These are phyloP conservation scores for Stichodactyla helianthus DNA, from an alignment of 64 coral and sea anemone species.

Conservation along the genomic window DNA sequence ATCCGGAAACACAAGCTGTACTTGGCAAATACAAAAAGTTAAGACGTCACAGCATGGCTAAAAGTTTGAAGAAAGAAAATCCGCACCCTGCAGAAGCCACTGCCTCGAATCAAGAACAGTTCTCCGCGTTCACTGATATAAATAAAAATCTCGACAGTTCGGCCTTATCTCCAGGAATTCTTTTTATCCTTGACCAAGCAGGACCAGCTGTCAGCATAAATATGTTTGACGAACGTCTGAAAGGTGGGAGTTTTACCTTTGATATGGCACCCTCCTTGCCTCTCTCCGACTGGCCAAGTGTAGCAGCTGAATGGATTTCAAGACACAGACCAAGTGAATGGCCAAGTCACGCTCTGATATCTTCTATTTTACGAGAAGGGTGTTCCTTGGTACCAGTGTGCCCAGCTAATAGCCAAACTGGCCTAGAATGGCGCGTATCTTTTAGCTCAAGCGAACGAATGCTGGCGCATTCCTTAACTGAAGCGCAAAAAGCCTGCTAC, in stretches of 20 bases:
- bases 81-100: neutral
- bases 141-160: neutral
- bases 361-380: conserved; percentile 30
- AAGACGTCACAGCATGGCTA: neutral
- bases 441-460: conserved; percentile 41
- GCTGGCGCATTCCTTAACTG: conserved; percentile 40
- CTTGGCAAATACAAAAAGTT: neutral
- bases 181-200: conserved; percentile 38
- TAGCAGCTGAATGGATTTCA: conserved; percentile 34
- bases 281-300: conserved; percentile 19
- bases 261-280: conserved; percentile 46
- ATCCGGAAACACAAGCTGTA: neutral
- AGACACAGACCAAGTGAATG: conserved; percentile 30
- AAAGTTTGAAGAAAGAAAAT: neutral
- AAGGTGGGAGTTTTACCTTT: conserved; percentile 33
- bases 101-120: neutral
- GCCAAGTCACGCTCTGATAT: conserved; percentile 21
- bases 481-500: conserved; percentile 19
- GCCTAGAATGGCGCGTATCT: conserved; percentile 39
- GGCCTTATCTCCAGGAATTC: neutral
- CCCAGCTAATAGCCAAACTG: conserved; percentile 28
- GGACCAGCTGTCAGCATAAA: conserved; percentile 37
- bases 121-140: neutral
- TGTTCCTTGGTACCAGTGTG: conserved; percentile 32
- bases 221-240: neutral